Base-by-base conservation (phyloP, 2,113 vertebrate species). In the Scomber japonicus region DNA sequence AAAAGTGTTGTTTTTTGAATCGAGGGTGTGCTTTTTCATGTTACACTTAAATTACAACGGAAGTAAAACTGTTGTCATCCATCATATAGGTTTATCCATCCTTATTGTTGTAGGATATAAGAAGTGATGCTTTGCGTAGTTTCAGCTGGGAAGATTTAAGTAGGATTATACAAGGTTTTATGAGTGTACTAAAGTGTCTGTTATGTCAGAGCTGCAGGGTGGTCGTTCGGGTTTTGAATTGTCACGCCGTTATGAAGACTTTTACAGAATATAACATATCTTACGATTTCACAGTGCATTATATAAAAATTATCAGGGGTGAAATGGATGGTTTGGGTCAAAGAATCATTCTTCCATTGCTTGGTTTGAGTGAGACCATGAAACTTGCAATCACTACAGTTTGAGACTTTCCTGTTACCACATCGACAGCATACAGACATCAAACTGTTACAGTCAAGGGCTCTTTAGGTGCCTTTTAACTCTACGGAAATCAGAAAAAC, bases 381-480 rank as follows among this genome's bases (percentile, higher is more conserved):
- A 82, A 86, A 89, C 69, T 75, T 78, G 57, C 61, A 77, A 81
- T 88, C 82, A 50, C 40, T 76, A 51, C 65, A 84, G 67, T 82
- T 84, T 65, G 78, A 86, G 81, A 75, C 75, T 80, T 78, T 79
- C 61, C 63, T 53, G 60, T 40, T 80, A 27, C 11, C 68, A 46
- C 59, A 57, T n/a, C 67, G 64, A 35, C 72, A n/a, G 62, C 75
- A 66, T 45, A 27, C 57, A 68, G 81, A 79, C 81, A 86, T 85
- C 57, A 84, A 83, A 91, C 83, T 85, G 79, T 88, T 70, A 71
- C 80, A 70, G 65, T 90, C 66, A 54, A 93, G 89, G 64, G 87
- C 90, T 88, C 83, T 92, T 84, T 17, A 27, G 80, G 80, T 3
- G 63, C 78, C 78, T 84, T 91, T 90, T 89, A 74, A 83, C 73